Conservation (phyloP, 2,797 vertebrate species). For the Alfaro cultratus region DNA sequence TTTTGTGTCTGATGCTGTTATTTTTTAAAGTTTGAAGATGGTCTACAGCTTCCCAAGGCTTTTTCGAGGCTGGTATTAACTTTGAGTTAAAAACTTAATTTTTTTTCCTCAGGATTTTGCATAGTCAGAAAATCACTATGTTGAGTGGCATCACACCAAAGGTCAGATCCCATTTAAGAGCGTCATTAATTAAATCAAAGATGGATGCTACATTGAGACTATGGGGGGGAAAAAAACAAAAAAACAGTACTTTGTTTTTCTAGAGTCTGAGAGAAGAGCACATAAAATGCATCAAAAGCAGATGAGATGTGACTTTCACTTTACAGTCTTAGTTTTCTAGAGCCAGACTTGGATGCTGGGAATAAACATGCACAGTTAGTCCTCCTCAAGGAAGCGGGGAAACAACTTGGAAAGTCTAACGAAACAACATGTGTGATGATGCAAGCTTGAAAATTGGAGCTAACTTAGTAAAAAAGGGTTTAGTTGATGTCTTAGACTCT, state of each 20-base stretch:
- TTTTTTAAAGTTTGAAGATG: neutral
- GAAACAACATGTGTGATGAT: neutral
- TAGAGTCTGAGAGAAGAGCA: neutral
- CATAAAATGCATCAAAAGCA: neutral
- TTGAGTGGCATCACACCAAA: neutral
- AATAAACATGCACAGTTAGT: neutral
- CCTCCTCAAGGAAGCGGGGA: neutral
- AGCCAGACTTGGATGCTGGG: neutral
- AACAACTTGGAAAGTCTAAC: neutral
- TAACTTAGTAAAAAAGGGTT: neutral
- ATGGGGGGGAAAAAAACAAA: no score
- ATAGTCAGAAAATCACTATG: neutral
- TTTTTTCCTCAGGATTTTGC: neutral
- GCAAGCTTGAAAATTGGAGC: neutral
- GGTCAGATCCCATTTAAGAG: neutral
- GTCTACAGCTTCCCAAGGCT: neutral
- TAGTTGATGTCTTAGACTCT: neutral
- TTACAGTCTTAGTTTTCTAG: neutral
- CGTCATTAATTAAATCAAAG: neutral
- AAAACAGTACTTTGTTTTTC: neutral
- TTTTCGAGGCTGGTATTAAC: neutral
- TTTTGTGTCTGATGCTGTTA: neutral
- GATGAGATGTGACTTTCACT: neutral
- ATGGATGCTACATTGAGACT: neutral
- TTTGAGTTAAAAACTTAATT: neutral